These are phyloP conservation scores for Corythoichthys haematopterus DNA, from an alignment of 2,113 vertebrate species.

Conservation along the genomic window DNA sequence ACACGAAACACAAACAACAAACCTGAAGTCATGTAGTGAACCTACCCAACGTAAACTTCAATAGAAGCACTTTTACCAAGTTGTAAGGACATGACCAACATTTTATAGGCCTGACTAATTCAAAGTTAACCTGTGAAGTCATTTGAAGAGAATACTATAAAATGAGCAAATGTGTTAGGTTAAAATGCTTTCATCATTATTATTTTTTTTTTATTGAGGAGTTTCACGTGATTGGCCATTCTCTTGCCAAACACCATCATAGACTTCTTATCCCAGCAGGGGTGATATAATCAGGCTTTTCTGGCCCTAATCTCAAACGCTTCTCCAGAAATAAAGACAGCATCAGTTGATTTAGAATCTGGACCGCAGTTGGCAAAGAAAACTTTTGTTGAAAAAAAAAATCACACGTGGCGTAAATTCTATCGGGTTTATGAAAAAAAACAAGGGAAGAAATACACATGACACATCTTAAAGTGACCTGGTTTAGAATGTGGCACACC, in stretches of 20 bases:
- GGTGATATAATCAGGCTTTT: not conserved
- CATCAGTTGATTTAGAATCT: not conserved
- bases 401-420: not conserved
- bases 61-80: not conserved
- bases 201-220: not conserved
- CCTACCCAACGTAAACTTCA: not conserved
- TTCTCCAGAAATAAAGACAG: not conserved
- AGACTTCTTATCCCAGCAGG: slow-evolving; percentile 1
- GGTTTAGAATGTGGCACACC: not conserved
- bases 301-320: not conserved
- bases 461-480: not conserved
- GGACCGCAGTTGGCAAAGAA: not conserved
- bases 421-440: not conserved
- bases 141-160: not conserved
- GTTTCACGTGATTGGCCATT: not conserved
- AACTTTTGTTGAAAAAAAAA: not conserved
- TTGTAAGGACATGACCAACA: not conserved
- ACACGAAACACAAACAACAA: not conserved
- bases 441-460: not conserved
- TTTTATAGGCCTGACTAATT: not conserved
- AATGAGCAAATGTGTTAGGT: not conserved
- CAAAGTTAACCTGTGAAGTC: not conserved
- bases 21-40: not conserved
- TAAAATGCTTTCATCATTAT: not conserved
- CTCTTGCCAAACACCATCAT: not conserved